Conservation (phyloP, 2,113 vertebrate species). For the Rhinolophus sinicus region DNA sequence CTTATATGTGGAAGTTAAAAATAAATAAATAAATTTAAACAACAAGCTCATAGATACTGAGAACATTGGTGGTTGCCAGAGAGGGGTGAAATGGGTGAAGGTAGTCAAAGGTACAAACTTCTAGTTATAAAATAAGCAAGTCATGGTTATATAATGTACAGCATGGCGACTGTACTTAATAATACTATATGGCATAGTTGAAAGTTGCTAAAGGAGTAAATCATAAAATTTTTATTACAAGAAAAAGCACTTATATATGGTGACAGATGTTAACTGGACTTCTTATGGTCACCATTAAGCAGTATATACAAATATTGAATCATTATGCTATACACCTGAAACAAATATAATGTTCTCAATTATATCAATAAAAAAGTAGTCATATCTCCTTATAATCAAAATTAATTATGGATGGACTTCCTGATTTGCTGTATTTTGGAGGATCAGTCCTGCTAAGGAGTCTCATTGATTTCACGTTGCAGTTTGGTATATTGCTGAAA, state of each 20-base stretch:
- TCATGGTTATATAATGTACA: not conserved
- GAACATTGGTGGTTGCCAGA: not conserved
- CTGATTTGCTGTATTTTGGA: not conserved
- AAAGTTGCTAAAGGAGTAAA: not conserved
- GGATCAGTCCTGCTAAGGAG: not conserved
- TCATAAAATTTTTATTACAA: not conserved
- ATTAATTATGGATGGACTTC: not conserved
- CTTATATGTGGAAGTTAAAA: not conserved
- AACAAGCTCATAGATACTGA: not conserved
- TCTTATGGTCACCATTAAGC: not conserved
- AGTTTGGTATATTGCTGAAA: not conserved
- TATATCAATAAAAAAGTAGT: not conserved
- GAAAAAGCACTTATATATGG: not conserved
- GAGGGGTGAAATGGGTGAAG: not conserved
- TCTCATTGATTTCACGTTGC: not conserved
- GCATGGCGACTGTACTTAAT: not conserved
- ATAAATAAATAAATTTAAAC: not conserved
- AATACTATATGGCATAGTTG: not conserved
- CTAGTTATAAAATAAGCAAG: not conserved
- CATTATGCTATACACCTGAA: not conserved
- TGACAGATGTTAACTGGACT: not conserved
- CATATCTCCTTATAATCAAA: not conserved
- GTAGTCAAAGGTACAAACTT: not conserved
- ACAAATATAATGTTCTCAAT: not conserved
- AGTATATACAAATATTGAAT: not conserved